These are phyloP conservation scores for Myiotriccus ornatus DNA, from an alignment of 2,797 vertebrate species.

Conservation along the genomic window DNA sequence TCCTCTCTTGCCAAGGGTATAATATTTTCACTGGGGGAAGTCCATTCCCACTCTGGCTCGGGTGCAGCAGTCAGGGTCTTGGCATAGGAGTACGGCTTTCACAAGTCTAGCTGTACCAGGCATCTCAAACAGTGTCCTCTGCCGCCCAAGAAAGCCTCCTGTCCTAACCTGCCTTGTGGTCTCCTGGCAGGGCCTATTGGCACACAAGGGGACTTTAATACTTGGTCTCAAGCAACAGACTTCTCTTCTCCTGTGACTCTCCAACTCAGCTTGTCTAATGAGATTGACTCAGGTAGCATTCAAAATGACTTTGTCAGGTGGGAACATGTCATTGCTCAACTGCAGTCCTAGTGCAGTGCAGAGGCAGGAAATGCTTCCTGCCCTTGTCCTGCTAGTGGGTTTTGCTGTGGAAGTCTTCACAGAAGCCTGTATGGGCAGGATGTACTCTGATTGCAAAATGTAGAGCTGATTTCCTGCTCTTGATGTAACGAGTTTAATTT, in stretches of 20 bases:
- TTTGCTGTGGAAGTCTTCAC: neutral
- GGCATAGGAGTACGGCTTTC: neutral
- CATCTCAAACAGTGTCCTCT: neutral
- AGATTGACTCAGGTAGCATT: neutral
- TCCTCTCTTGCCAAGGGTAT: constrained; percentile 80
- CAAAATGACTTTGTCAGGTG: neutral
- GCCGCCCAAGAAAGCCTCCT: neutral
- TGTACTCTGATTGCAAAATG: neutral
- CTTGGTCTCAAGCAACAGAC: neutral
- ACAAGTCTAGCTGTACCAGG: neutral
- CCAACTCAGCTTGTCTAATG: neutral
- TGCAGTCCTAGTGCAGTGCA: neutral
- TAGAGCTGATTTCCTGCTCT: neutral
- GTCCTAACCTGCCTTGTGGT: neutral
- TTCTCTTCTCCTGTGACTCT: neutral
- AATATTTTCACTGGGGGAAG: constrained; percentile 27
- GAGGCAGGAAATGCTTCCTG: neutral
- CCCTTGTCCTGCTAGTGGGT: neutral
- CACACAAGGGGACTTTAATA: neutral
- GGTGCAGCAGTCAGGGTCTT: neutral
- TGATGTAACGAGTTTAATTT: neutral
- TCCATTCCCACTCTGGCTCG: neutral
- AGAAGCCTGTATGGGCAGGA: neutral
- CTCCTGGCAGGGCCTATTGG: neutral
- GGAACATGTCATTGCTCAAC: neutral